phyloP scores from a whole-genome alignment of 37 sponge, comb jelly and placozoan species.

The Aplysina aerophoba region DNA sequence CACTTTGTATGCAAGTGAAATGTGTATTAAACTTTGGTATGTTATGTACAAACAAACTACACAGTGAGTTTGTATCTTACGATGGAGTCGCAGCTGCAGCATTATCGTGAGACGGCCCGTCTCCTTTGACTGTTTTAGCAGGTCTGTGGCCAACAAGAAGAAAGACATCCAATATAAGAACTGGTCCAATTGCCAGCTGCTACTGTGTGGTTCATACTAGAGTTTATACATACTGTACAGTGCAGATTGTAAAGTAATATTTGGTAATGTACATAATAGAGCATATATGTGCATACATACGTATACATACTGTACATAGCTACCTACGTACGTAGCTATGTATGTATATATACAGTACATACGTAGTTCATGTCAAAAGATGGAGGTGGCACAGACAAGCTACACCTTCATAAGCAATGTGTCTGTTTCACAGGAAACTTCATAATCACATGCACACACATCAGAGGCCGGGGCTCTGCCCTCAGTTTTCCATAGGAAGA shows the following conservation, averaged over 20 bases:
- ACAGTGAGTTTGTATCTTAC: neutral
- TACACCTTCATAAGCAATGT: neutral
- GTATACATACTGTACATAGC: neutral
- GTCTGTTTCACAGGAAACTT: neutral
- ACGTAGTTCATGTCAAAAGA: neutral
- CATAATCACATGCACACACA: neutral
- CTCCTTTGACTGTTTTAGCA: too few relatives aligned
- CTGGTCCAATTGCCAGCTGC: too few relatives aligned
- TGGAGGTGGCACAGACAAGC: neutral
- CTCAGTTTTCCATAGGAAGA: too few relatives aligned
- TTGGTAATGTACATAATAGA: neutral
- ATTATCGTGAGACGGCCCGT: neutral
- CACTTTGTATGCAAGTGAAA: too few relatives aligned
- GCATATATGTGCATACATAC: neutral
- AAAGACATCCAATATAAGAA: too few relatives aligned
- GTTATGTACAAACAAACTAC: conserved; percentile 4
- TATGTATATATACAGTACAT: neutral
- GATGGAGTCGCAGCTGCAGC: neutral
- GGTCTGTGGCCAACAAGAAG: too few relatives aligned
- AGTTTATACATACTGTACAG: too few relatives aligned
- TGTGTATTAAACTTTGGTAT: too few relatives aligned
- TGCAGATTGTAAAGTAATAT: too few relatives aligned
- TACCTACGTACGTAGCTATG: neutral
- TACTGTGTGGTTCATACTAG: too few relatives aligned
- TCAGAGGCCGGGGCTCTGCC: neutral